A percentile compares a stretch with the other conserved stretches of the same genome.
Evolutionary conservation across 1,140 invertebrate genomes (phyloP).

Genomic region (Ceratina japonica): DNA sequence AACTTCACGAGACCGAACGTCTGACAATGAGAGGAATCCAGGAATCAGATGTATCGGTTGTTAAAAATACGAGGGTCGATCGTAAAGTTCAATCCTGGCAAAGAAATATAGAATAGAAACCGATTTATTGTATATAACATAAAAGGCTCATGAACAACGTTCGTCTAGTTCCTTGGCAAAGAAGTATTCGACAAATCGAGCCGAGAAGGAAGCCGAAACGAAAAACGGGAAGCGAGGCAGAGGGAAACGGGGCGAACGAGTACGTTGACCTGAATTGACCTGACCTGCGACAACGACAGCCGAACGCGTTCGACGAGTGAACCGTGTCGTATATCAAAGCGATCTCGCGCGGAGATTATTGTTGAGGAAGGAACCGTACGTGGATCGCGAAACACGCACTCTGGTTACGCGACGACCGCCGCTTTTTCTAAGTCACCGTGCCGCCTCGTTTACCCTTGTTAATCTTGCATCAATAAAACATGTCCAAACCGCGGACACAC

Average conservation of each 20-base stretch:
- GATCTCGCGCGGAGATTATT: conserved; percentile 66
- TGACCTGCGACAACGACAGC: conserved; percentile 74
- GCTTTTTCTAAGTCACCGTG: conserved; percentile 13
- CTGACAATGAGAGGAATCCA: too few relatives aligned
- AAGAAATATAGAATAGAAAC: too few relatives aligned
- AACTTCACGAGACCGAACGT: too few relatives aligned
- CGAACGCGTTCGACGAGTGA: conserved; percentile 68
- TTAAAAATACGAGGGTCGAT: too few relatives aligned
- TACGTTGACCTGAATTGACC: conserved; percentile 73
- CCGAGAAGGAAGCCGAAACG: conserved; percentile 19
- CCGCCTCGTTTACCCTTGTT: conserved; percentile 31
- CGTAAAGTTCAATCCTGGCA: not conserved
- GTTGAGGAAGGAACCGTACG: conserved; percentile 19
- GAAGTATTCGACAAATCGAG: too few relatives aligned
- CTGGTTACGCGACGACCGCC: conserved; percentile 34
- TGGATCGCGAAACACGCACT: conserved; percentile 6
- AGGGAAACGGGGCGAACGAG: conserved; percentile 47
- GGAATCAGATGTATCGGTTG: too few relatives aligned
- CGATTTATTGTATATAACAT: too few relatives aligned
- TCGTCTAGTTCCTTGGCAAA: too few relatives aligned
- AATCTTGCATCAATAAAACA: conserved; percentile 48
- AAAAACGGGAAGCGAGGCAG: conserved; percentile 5
- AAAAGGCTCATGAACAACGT: too few relatives aligned
- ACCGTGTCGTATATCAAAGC: conserved; percentile 69
- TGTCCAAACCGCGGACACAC: not conserved